These are phyloP conservation scores for Siniperca undulata DNA, from an alignment of 2,797 vertebrate species.

Conservation along the genomic window DNA sequence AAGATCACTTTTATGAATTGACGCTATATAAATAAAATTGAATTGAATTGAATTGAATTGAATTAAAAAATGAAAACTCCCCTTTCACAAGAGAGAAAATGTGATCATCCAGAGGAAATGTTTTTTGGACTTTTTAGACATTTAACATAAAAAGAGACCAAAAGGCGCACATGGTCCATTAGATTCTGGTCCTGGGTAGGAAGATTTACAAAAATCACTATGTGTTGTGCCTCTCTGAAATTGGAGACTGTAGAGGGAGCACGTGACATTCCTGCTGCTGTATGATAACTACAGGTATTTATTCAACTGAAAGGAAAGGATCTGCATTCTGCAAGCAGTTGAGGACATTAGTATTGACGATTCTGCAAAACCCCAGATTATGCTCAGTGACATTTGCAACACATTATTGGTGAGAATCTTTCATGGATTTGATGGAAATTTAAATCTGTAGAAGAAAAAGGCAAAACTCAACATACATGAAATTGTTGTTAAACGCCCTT, in stretches of 20 bases:
- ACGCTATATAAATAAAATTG: no score
- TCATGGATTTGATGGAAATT: neutral
- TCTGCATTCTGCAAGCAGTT: no score
- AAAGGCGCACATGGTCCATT: neutral
- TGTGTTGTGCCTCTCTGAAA: neutral
- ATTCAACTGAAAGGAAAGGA: no score
- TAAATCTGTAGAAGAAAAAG: no score
- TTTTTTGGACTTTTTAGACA: neutral
- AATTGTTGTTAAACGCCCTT: no score
- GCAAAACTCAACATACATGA: no score
- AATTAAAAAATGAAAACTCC: neutral
- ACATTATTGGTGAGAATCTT: neutral
- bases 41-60: no score
- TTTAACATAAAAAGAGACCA: neutral
- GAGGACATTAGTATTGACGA: no score
- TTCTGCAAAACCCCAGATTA: no score
- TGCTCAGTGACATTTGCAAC: no score
- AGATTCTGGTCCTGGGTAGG: neutral
- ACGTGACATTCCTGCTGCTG: neutral
- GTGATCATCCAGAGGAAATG: neutral
- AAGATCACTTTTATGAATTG: no score
- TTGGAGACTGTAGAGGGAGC: neutral
- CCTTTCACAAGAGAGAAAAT: neutral
- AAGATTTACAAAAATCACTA: neutral
- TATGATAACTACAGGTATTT: neutral